Evolutionary conservation across 1,140 invertebrate genomes (phyloP).

Genomic region (Charaxes varanes): DNA sequence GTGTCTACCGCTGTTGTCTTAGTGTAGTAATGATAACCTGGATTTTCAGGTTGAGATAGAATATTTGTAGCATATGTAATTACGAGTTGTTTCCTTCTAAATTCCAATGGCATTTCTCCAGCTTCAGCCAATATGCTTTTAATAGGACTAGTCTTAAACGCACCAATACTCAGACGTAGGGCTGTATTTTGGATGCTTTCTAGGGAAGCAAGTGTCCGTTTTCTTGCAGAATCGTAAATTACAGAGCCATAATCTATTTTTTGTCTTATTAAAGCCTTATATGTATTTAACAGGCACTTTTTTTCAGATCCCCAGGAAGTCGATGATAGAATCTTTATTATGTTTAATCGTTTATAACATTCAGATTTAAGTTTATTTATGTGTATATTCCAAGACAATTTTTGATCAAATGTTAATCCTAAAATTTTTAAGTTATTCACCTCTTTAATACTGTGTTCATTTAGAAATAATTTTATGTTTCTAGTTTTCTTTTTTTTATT

Average conservation of each 20-base stretch:
- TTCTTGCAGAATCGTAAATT: constrained; percentile 17
- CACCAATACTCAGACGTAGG: constrained; percentile 11
- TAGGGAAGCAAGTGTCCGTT: constrained; percentile 10
- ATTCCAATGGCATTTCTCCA: constrained; percentile 15
- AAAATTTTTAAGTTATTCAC: constrained; percentile 16
- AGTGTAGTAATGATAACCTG: no score
- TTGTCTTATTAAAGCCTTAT: constrained; percentile 16
- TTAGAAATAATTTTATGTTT: constrained; percentile 8
- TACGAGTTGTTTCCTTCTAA: constrained; percentile 17
- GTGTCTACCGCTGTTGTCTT: no score
- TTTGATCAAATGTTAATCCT: constrained; percentile 18
- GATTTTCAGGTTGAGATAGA: no score
- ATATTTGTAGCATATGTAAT: constrained; percentile 3
- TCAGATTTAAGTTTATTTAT: constrained; percentile 18
- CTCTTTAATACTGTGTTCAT: constrained; percentile 13
- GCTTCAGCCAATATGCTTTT: constrained; percentile 17
- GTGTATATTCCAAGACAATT: constrained; percentile 13
- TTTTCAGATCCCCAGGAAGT: constrained; percentile 13
- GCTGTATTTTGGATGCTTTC: constrained; percentile 16
- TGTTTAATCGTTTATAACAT: constrained; percentile 18
- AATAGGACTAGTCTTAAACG: constrained; percentile 13
- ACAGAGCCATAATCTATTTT: constrained; percentile 20
- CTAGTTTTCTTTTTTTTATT: constrained; percentile 10
- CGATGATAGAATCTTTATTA: constrained; percentile 18
- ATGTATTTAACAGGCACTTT: constrained; percentile 12